Evolutionary conservation across 2,797 vertebrate species (phyloP).

Genomic region (Enteromius thamalakanensis): DNA sequence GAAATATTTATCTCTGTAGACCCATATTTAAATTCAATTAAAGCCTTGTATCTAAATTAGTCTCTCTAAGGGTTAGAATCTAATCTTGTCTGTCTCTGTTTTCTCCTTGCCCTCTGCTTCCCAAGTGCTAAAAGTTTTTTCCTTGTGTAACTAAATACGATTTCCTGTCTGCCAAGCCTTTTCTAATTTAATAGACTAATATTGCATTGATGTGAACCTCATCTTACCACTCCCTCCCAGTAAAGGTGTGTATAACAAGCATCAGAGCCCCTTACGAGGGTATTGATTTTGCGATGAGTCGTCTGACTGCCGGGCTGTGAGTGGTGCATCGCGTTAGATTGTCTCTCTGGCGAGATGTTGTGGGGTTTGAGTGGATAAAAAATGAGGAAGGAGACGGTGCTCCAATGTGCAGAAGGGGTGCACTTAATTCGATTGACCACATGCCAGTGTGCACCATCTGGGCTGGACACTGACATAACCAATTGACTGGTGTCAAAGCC

Average conservation of each 20-base stretch:
- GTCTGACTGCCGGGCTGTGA: constrained; percentile 26
- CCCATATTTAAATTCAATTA: background rate
- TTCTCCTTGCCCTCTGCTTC: constrained; percentile 31
- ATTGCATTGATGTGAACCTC: constrained; percentile 47
- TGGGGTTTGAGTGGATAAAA: constrained; percentile 6
- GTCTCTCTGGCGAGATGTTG: constrained; percentile 1
- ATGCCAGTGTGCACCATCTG: constrained; percentile 50
- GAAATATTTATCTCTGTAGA: background rate
- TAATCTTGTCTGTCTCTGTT: constrained; percentile 47
- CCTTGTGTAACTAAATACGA: constrained; percentile 52
- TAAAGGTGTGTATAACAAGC: constrained; percentile 43
- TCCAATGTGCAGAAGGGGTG: constrained; percentile 29
- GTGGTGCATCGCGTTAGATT: constrained; percentile 39
- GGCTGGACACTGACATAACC: constrained; percentile 58
- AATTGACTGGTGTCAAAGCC: constrained; percentile 62
- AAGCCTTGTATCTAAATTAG: constrained; percentile 2
- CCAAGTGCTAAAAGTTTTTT: constrained; percentile 35
- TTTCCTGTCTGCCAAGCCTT: constrained; percentile 53
- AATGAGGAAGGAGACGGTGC: constrained; percentile 10
- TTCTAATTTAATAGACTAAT: constrained; percentile 61
- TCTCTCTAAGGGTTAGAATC: constrained; percentile 34
- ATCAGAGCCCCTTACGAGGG: constrained; percentile 48
- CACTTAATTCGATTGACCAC: constrained; percentile 54
- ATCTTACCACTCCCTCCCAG: constrained; percentile 48
- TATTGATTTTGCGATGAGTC: constrained; percentile 59